Conservation (phyloP, 2,113 vertebrate species). For the Planiliza haematocheilus region DNA sequence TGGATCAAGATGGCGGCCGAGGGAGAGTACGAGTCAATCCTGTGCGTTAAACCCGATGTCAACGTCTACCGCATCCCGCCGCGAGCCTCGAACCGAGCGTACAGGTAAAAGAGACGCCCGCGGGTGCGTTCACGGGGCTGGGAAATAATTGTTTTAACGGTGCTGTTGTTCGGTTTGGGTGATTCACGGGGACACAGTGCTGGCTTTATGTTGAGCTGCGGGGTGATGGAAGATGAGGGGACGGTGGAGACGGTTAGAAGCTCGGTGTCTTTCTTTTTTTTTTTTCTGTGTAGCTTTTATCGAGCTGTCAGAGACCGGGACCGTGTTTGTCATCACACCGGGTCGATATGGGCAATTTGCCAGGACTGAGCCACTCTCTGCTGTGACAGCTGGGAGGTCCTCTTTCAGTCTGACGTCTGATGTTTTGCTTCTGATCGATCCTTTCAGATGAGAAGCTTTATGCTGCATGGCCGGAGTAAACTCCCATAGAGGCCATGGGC, state of each 20-base stretch:
- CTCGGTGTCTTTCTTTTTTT: too few species aligned
- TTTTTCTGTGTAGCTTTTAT: not conserved
- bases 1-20: slow-evolving; percentile 88
- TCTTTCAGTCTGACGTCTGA: not conserved
- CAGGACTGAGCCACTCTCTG: slow-evolving; percentile 15
- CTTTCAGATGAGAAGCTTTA: not conserved
- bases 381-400: slow-evolving; percentile 16
- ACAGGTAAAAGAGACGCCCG: slow-evolving; percentile 83
- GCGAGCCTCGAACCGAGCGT: slow-evolving; percentile 92
- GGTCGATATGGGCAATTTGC: slow-evolving; percentile 27
- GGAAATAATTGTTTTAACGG: not conserved
- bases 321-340: slow-evolving; percentile 25
- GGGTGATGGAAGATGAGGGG: not conserved
- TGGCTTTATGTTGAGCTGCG: not conserved
- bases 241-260: not conserved
- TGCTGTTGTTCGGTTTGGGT: not conserved
- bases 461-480: not conserved
- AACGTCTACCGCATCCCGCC: slow-evolving; percentile 95
- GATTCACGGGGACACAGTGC: not conserved
- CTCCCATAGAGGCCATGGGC: not conserved
- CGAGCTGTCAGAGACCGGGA: slow-evolving; percentile 21
- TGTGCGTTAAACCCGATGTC: slow-evolving; percentile 95
- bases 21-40: slow-evolving; percentile 92
- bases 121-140: not conserved
- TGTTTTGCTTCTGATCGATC: not conserved